phyloP scores from a whole-genome alignment of 1,140 invertebrate genomes.

The Scylla paramamosain region DNA sequence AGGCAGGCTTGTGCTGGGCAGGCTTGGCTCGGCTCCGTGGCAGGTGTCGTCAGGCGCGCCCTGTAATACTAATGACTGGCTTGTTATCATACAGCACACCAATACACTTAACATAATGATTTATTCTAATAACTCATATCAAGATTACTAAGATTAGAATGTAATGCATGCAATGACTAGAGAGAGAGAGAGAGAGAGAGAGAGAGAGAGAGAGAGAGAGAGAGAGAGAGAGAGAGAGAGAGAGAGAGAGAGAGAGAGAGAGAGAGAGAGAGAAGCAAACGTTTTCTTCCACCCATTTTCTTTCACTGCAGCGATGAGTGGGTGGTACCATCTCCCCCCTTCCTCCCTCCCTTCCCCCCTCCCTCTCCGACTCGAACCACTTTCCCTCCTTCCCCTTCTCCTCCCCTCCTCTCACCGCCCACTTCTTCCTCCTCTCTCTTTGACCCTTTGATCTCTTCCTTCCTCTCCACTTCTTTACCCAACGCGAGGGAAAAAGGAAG shows the following conservation, averaged over 20 bases:
- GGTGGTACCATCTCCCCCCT: neutral
- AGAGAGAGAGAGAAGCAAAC: neutral
- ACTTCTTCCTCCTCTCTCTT: too few relatives aligned
- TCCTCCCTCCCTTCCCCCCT: neutral
- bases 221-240: constrained; percentile 20
- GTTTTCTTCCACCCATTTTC: neutral
- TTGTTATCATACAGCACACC: neutral
- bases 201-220: constrained; percentile 18
- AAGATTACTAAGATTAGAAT: neutral
- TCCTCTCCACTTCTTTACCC: too few relatives aligned
- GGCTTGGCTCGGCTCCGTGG: neutral
- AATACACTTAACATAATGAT: neutral
- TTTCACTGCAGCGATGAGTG: neutral
- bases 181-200: too few relatives aligned
- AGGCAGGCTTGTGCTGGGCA: too few relatives aligned
- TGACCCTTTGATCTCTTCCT: too few relatives aligned
- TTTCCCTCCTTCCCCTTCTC: neutral
- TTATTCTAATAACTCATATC: too few relatives aligned
- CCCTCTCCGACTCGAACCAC: neutral
- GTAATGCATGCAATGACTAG: neutral
- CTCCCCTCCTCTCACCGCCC: neutral
- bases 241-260: constrained; percentile 18
- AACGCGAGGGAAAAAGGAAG: too few relatives aligned
- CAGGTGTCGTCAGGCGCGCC: neutral
- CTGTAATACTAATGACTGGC: neutral